A percentile compares a stretch with the other conserved stretches of the same genome.
Conservation (phyloP, 2,888 invertebrate genomes). For the Neoascia interrupta region DNA sequence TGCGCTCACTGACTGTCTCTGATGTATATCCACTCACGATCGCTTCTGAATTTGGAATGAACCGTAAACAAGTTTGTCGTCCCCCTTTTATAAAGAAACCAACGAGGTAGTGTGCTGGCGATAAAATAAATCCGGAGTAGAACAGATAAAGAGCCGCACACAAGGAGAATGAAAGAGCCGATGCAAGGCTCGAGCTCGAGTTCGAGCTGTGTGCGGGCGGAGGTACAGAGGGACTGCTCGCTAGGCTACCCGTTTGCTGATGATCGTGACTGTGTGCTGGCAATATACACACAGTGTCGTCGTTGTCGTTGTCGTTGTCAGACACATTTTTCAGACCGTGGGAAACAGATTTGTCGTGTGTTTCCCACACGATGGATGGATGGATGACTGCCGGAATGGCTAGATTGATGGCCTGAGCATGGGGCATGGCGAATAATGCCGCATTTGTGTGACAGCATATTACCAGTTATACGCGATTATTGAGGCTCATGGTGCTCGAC, state of each 20-base stretch:
- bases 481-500: slow-evolving; percentile 25
- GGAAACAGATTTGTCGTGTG: slow-evolving; percentile 73
- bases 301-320: slow-evolving; percentile 62
- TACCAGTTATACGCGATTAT: slow-evolving; percentile 59
- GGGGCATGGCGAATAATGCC: slow-evolving; percentile 62
- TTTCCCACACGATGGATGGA: slow-evolving; percentile 79
- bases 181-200: neutral
- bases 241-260: slow-evolving; percentile 3
- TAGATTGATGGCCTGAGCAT: slow-evolving; percentile 56
- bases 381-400: slow-evolving; percentile 64
- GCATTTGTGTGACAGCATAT: slow-evolving; percentile 57
- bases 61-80: slow-evolving; percentile 77
- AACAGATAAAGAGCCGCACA: slow-evolving; percentile 39
- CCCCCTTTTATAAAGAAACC: slow-evolving; percentile 77
- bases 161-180: slow-evolving; percentile 16
- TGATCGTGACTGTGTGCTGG: neutral
- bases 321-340: slow-evolving; percentile 72
- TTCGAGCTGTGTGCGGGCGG: neutral
- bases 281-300: slow-evolving; percentile 43
- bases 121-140: slow-evolving; percentile 53
- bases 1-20: slow-evolving; percentile 37
- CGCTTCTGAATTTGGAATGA: slow-evolving; percentile 78
- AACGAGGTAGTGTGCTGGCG: slow-evolving; percentile 33
- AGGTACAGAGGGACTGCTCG: slow-evolving; percentile 23
- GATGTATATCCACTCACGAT: slow-evolving; percentile 70